Evolutionary conservation across 1,140 invertebrate genomes (phyloP).

Genomic region (Steinernema feltiae): DNA sequence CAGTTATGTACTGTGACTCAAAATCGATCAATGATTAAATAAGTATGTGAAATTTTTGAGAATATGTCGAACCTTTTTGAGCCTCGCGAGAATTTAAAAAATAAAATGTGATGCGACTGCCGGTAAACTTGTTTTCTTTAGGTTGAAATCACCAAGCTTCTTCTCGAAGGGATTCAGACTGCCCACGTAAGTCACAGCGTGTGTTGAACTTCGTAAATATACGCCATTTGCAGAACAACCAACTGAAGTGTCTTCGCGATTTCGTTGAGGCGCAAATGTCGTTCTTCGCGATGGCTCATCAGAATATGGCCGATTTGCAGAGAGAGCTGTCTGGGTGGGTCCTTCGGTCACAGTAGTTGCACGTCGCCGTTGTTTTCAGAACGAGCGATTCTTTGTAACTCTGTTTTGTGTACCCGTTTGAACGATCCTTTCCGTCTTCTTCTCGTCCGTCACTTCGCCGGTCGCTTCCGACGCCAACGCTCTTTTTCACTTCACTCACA

Average conservation of each 20-base stretch:
- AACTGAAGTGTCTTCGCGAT: constrained; percentile 77
- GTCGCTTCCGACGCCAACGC: neutral
- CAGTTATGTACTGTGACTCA: too few species aligned
- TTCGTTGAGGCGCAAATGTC: constrained; percentile 79
- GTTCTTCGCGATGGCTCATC: constrained; percentile 79
- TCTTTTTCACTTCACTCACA: neutral
- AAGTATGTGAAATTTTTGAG: too few species aligned
- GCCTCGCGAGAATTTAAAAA: too few species aligned
- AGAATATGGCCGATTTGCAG: constrained; percentile 79
- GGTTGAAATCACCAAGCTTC: constrained; percentile 82
- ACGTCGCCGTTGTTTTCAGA: neutral
- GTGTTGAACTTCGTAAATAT: constrained; percentile 23
- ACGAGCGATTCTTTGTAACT: neutral
- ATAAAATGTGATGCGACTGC: too few species aligned
- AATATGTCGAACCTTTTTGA: too few species aligned
- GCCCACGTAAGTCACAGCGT: constrained; percentile 62
- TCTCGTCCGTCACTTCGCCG: too few species aligned
- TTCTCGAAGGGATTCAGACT: constrained; percentile 78
- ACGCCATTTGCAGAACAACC: constrained; percentile 68
- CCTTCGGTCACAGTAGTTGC: neutral
- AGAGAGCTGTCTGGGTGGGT: constrained; percentile 74
- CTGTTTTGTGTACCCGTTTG: neutral
- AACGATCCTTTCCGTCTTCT: neutral
- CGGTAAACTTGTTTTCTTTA: too few species aligned
- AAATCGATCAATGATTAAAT: too few species aligned